These are phyloP conservation scores for Spialia ferax DNA, from an alignment of 2,888 invertebrate species.

Conservation along the genomic window DNA sequence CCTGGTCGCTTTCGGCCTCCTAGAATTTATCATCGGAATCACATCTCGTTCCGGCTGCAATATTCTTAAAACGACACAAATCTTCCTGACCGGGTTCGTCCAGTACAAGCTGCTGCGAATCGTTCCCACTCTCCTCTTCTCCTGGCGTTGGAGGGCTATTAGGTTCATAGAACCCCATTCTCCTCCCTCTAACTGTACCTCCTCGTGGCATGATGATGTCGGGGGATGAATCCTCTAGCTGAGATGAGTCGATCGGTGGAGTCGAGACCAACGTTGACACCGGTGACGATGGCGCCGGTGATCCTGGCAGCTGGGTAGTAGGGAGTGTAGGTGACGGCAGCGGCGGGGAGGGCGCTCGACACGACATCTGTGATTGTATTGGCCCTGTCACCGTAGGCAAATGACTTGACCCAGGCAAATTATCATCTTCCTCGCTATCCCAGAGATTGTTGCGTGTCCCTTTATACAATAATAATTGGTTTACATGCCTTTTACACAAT, in stretches of 20 bases:
- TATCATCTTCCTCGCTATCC: neutral
- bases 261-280: too few species aligned
- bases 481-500: neutral
- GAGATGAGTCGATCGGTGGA: too few species aligned
- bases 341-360: neutral
- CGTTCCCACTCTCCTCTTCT: neutral
- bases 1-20: neutral
- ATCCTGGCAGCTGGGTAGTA: neutral
- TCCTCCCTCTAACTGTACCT: too few species aligned
- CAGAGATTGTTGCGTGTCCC: neutral
- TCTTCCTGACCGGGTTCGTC: neutral
- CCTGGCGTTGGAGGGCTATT: neutral
- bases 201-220: too few species aligned
- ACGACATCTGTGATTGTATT: neutral
- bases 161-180: neutral
- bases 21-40: neutral
- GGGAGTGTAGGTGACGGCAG: neutral
- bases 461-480: neutral
- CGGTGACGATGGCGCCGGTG: too few species aligned
- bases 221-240: too few species aligned
- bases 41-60: neutral
- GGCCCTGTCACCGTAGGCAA: neutral
- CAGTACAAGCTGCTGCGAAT: neutral
- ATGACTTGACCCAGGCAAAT: neutral
- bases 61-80: neutral